Evolutionary conservation across 2,888 invertebrate species (phyloP), one percentile per base, ranked within the genome.

Genomic region (Apamea crenata): DNA sequence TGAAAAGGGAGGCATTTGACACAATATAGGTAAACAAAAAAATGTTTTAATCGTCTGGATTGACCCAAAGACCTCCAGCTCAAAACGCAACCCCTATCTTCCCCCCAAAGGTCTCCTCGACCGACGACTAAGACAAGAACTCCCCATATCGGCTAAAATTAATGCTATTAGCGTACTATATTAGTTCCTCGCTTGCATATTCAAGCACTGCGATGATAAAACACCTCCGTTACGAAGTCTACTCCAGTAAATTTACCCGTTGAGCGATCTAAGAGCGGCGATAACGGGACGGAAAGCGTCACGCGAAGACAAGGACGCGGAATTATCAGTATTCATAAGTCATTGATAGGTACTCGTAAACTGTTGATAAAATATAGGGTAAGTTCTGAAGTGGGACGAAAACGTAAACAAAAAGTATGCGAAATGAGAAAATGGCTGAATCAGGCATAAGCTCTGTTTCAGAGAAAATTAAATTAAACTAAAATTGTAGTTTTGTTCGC

Each of bases 261-360:
- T 88, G 89, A 91, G 91, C 90, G 93, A 93, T 93, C 90, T 89
- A 88, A 89, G 88, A 89, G 91, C 90, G 88, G 88, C 90, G 92
- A 92, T 92, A 94, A 92, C 88, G 91, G 90, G 89, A 91, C 88
- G 88, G 89, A 91, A 91, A 89, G 86, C 91, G 92, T 92, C 93
- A 93, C 94, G 93, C 92, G 90, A 93, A 90, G 90, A 92, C 90
- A 90, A 91, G 89, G 89, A 88, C 90, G 90, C 90, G 81, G 90
- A 92, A 90, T 91, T 90, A 93, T 93, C 92, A 93, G 91, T 89
- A 89, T 91, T 92, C 92, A 93, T 93, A 92, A 92, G 88, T 91
- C 90, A 92, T 85, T 92, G 90, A 91, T 91, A 90, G 80, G 68
- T 63, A 81, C 81, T 71, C 67, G 91, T 88, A 88, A 77, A 83